Evolutionary conservation across 2,888 invertebrate species (phyloP).

Genomic region (Hyposoter didymator): DNA sequence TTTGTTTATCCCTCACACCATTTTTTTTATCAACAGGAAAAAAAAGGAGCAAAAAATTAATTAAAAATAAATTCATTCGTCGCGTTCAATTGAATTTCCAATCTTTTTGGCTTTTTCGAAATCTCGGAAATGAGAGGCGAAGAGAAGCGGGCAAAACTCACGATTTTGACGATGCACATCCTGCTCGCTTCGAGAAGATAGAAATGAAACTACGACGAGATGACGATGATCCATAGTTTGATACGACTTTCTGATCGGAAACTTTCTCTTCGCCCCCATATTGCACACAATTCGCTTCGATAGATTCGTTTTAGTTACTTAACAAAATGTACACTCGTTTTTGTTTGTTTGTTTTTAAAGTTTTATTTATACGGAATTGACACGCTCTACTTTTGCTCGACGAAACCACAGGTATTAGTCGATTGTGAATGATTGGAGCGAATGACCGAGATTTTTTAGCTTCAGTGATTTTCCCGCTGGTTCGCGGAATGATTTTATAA

Average conservation of each 20-base stretch:
- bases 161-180: constrained; percentile 73
- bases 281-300: constrained; percentile 42
- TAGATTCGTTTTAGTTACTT: constrained; percentile 60
- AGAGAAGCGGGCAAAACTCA: constrained; percentile 68
- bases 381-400: constrained; percentile 62
- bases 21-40: background rate
- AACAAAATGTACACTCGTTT: constrained; percentile 48
- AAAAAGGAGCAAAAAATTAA: no score
- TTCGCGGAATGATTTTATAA: constrained; percentile 39
- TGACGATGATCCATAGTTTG: constrained; percentile 57
- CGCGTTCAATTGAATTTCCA: no score
- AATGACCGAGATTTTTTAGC: constrained; percentile 53
- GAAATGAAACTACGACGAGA: constrained; percentile 71
- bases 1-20: background rate
- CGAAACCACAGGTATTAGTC: constrained; percentile 39
- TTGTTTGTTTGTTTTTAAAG: constrained; percentile 27
- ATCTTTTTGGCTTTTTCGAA: background rate
- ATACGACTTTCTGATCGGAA: constrained; percentile 63
- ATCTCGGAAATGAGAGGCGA: constrained; percentile 9
- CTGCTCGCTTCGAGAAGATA: constrained; percentile 73
- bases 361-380: constrained; percentile 48
- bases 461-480: constrained; percentile 45
- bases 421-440: constrained; percentile 15
- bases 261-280: constrained; percentile 71
- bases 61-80: no score